phyloP scores from a whole-genome alignment of 2,888 invertebrate genomes.

The Cremastinae sp. region DNA sequence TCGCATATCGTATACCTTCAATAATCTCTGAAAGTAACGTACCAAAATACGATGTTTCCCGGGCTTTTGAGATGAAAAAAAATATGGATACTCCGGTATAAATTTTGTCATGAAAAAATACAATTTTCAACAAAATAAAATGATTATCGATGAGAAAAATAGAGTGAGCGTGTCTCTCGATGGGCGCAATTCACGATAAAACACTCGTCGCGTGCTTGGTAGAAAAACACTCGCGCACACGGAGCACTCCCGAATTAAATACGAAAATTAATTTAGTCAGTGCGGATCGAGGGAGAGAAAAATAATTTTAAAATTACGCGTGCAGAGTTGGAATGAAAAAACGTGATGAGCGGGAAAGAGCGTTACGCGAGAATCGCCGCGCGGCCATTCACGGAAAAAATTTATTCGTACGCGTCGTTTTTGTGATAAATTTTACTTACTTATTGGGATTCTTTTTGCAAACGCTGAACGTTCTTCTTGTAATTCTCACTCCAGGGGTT shows the following conservation, averaged over 20 bases:
- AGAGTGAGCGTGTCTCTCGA: background rate
- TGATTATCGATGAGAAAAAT: background rate
- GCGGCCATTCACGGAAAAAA: slow-evolving; percentile 4
- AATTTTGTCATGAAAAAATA: background rate
- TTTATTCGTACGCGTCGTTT: background rate
- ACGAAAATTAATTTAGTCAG: slow-evolving; percentile 13
- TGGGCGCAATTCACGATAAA: too few relatives aligned
- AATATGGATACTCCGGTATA: background rate
- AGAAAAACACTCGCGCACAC: slow-evolving; percentile 44
- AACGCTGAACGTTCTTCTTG: slow-evolving; percentile 31
- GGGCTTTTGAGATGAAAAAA: background rate
- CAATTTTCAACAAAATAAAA: slow-evolving; percentile 5
- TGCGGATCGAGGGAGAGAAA: background rate
- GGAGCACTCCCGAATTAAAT: background rate
- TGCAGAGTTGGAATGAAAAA: slow-evolving; percentile 11
- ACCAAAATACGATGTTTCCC: slow-evolving; percentile 4
- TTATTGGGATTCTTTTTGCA: slow-evolving; percentile 26
- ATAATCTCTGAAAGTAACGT: slow-evolving; percentile 51
- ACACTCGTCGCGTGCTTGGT: slow-evolving; percentile 22
- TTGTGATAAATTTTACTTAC: slow-evolving; percentile 40
- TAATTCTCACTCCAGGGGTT: slow-evolving; percentile 47
- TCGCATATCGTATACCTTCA: slow-evolving; percentile 13
- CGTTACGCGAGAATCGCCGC: background rate
- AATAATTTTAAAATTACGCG: background rate
- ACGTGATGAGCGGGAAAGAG: slow-evolving; percentile 30